A percentile compares a stretch with the other conserved stretches of the same genome.
Evolutionary conservation across 2,113 vertebrate species (phyloP).

Genomic region (Pseudolaguvia tuberculata): DNA sequence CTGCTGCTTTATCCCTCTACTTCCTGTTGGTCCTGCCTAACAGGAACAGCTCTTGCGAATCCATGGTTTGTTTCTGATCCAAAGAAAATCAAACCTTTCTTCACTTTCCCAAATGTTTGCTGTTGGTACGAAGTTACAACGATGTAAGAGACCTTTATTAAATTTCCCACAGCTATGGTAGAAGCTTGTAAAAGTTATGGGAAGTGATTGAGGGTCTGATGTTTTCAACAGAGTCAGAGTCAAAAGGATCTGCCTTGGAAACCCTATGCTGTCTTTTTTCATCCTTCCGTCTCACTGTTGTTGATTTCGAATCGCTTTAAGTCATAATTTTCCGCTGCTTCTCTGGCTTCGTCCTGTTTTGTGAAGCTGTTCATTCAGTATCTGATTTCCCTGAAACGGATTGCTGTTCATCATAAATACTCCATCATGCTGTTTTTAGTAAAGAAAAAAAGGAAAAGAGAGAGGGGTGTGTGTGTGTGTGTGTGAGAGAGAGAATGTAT

Average conservation of each 20-base stretch:
- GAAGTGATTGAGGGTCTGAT: slow-evolving; percentile 26
- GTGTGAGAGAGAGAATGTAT: background rate
- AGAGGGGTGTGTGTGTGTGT: slow-evolving; percentile 8
- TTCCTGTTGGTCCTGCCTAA: slow-evolving; percentile 53
- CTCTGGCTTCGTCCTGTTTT: slow-evolving; percentile 14
- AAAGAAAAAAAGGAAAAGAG: background rate
- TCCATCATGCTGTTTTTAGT: slow-evolving; percentile 18
- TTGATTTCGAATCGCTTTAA: slow-evolving; percentile 23
- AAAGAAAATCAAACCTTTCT: slow-evolving; percentile 28
- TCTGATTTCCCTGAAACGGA: background rate
- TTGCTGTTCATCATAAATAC: slow-evolving; percentile 30
- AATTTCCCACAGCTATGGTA: background rate
- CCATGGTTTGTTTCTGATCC: slow-evolving; percentile 39
- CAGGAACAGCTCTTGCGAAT: slow-evolving; percentile 16
- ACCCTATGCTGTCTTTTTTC: slow-evolving; percentile 22
- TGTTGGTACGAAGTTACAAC: background rate
- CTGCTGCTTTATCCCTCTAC: slow-evolving; percentile 53
- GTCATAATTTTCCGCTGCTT: slow-evolving; percentile 11
- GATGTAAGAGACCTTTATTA: background rate
- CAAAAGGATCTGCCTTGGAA: slow-evolving; percentile 37
- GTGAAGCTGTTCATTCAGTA: slow-evolving; percentile 15
- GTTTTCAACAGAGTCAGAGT: slow-evolving; percentile 28
- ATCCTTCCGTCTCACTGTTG: slow-evolving; percentile 12
- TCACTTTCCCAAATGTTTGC: slow-evolving; percentile 3
- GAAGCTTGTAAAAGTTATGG: background rate